Evolutionary conservation across 2,888 invertebrate species (phyloP).

Genomic region (Drosophila paramelanica): DNA sequence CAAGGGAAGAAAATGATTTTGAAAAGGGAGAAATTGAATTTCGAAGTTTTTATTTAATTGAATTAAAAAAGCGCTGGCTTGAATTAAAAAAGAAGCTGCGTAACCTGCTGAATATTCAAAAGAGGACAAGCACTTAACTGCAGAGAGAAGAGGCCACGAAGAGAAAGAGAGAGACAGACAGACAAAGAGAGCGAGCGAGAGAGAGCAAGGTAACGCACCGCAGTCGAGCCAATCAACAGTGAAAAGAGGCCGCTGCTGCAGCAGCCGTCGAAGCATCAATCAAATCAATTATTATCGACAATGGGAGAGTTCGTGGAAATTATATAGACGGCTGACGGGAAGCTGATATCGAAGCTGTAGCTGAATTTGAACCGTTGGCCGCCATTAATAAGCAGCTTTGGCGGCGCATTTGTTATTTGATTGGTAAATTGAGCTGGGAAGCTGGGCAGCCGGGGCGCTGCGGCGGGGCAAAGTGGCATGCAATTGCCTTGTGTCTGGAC

Average conservation of each 20-base stretch:
- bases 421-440: slow-evolving; percentile 81
- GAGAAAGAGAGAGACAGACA: slow-evolving; percentile 21
- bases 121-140: slow-evolving; percentile 7
- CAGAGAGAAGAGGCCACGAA: background rate
- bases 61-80: background rate
- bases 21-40: no score
- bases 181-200: slow-evolving; percentile 25
- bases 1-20: no score
- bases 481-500: slow-evolving; percentile 39
- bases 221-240: slow-evolving; percentile 62
- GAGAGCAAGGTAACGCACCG: slow-evolving; percentile 16
- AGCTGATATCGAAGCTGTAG: slow-evolving; percentile 8
- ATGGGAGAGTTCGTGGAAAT: slow-evolving; percentile 74
- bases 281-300: slow-evolving; percentile 85
- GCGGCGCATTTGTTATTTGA: slow-evolving; percentile 80
- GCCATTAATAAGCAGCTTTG: slow-evolving; percentile 82
- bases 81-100: background rate
- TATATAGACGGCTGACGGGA: slow-evolving; percentile 41
- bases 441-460: slow-evolving; percentile 7
- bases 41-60: no score
- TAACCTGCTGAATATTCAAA: slow-evolving; percentile 1
- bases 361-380: slow-evolving; percentile 47
- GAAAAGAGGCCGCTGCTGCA: slow-evolving; percentile 46
- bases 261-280: slow-evolving; percentile 81
- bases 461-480: slow-evolving; percentile 19